A percentile compares a stretch with the other conserved stretches of the same genome.
Evolutionary conservation across 2,797 vertebrate species (phyloP).

Genomic region (Hyperoplus lanceolatus): DNA sequence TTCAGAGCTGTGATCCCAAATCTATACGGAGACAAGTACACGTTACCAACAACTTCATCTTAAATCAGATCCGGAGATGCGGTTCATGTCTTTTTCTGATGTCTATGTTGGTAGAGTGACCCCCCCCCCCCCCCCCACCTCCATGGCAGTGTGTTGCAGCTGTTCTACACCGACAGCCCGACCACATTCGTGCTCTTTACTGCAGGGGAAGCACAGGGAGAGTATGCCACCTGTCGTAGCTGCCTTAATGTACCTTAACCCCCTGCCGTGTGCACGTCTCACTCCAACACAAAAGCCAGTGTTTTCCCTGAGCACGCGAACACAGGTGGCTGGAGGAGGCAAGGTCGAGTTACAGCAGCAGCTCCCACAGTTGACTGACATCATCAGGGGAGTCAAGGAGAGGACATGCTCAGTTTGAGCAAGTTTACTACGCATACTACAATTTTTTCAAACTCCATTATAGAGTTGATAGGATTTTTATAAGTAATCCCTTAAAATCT

Average conservation of each 20-base stretch:
- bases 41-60: background rate
- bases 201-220: constrained; percentile 42
- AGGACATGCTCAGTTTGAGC: constrained; percentile 42
- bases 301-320: constrained; percentile 78
- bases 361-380: constrained; percentile 43
- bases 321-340: constrained; percentile 84
- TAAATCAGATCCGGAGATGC: background rate
- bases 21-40: constrained; percentile 2
- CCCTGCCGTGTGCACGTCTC: constrained; percentile 80
- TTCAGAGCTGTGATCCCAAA: background rate
- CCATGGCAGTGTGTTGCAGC: constrained; percentile 62
- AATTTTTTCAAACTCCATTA: background rate
- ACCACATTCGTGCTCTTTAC: constrained; percentile 34
- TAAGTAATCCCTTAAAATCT: constrained; percentile 9
- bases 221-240: constrained; percentile 83
- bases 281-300: constrained; percentile 82
- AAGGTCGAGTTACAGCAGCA: constrained; percentile 74
- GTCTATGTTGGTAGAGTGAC: constrained; percentile 23
- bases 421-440: background rate
- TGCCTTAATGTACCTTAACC: constrained; percentile 69
- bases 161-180: constrained; percentile 61
- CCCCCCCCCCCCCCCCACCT: background rate
- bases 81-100: constrained; percentile 11
- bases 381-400: constrained; percentile 58
- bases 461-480: background rate